Conservation (phyloP, 1,140 invertebrate species). For the Aphis craccivora region DNA sequence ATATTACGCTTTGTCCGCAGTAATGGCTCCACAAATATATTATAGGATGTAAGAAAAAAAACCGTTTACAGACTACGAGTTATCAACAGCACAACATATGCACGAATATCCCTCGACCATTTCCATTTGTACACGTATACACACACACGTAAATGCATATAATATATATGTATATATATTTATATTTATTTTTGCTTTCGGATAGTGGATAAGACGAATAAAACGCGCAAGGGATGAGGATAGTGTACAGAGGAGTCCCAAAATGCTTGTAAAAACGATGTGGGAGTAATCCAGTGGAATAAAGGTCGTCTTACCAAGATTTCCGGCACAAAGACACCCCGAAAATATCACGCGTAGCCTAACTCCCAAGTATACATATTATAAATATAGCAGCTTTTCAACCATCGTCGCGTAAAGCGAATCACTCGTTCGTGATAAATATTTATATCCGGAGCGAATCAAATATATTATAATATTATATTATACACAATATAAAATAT, state of each 20-base stretch:
- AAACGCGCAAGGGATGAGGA: neutral
- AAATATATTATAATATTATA: neutral
- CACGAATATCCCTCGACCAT: neutral
- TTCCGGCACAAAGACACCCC: neutral
- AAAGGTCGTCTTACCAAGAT: constrained; percentile 46
- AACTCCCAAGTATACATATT: neutral
- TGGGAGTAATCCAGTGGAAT: constrained; percentile 19
- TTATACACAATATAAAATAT: neutral
- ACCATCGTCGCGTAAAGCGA: neutral
- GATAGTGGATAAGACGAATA: neutral
- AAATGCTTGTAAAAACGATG: constrained; percentile 15
- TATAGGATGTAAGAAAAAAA: neutral
- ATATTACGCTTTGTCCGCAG: neutral
- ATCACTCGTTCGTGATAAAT: constrained; percentile 3
- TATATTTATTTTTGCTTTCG: constrained; percentile 15
- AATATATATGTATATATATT: neutral
- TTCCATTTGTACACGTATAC: neutral
- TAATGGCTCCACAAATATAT: neutral
- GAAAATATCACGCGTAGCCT: neutral
- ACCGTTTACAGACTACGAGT: neutral
- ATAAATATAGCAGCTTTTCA: neutral
- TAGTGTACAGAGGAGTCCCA: neutral
- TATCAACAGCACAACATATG: constrained; percentile 22
- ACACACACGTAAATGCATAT: neutral
- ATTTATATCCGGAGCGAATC: constrained; percentile 19